Base-by-base conservation (phyloP, 2,797 vertebrate genomes). In the Paguma larvata region DNA sequence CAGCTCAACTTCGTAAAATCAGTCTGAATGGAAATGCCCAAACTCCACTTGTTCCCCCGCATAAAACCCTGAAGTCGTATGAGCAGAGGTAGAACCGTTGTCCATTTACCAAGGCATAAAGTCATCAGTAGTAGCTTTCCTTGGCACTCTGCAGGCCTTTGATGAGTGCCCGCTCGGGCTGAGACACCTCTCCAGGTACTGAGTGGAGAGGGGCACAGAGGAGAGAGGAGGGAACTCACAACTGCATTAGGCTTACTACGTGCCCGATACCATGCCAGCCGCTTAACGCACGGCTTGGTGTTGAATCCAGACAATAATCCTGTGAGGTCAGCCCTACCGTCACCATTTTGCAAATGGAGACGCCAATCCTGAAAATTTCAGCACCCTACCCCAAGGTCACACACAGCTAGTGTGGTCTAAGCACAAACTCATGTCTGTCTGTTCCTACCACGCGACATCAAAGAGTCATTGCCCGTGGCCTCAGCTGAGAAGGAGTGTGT, bases 21-120 rank as follows among this genome's bases (percentile, higher is more conserved):
- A 44, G 21, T 86, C 91, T 92, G 63, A 79, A 67, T 30, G 89
- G 27, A 94, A 63, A 87, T 38, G 34, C 80, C 30, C 62, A 78
- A 91, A 88, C 72, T 91, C 89, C 93, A 65, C 56, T 56, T 59
- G 9, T 59, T 93, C 80, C 84, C 65, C 51, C 6, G 91, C 73
- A 93, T 72, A 89, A 96, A 87, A 27, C 59, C 23, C 44, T 68
- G 38, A 77, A 19, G 13, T 6, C 15, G 11, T 67, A 14, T 62
- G 46, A 91, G 44, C 23, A 23, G 85, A 91, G n/a, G 38, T 34
- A 73, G 87, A 91, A 38, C 38, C 32, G 16, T 27, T n/a, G 25
- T 18, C 87, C 14, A 1, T 27, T 67, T 53, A 4, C 73, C 48
- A 79, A 80, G 23, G 21, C 15, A 12, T 44, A 89, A 75, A 13